Evolutionary conservation across 2,888 invertebrate genomes (phyloP), one percentile per base, ranked within the genome.

Genomic region (Eristalis intricaria): DNA sequence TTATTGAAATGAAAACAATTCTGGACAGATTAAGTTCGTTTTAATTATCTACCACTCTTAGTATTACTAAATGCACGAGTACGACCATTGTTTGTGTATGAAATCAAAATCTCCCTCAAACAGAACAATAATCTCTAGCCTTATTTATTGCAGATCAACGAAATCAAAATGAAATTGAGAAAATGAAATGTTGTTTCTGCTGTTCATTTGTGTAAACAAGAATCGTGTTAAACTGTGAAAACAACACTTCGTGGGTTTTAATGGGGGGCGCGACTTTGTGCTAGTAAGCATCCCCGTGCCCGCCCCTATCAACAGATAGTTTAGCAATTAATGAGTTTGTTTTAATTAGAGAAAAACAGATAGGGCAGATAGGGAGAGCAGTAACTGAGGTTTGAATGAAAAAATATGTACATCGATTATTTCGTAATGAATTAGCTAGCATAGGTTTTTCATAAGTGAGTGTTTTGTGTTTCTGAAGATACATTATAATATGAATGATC

Each of bases 221-320:
- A 84, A 50, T 73, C 84, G 84, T 76, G 87, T 87, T 87, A 75
- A 78, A 83, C 74, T 76, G 84, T 86, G 79, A 76, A 87, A 80
- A 84, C 84, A 84, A 71, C 86, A 78, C 75, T 83, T 60, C 15
- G 83, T 71, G 68, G 78, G 38, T 63, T 78, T 86, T 86, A 86
- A 87, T 84, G 60, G 84, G 70, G 79, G 87, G 84, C 87, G 87
- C 83, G 87, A 84, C 71, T 84, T 87, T 87, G 84, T 80, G 84
- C 83, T 84, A 87, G 79, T 84, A 84, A 79, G 64, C 75, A 80
- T 79, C 68, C 40, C 71, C 84, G 68, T 64, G 71, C 50, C 50
- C 71, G 83, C 66, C 79, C 70, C 66, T 83, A 84, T 83, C 79
- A 71, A 43, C 65, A 73, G 68, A 84, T 84, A 84, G 87, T 87